These are phyloP conservation scores for Rotaria socialis DNA, from an alignment of 2,888 invertebrate species.

Conservation along the genomic window DNA sequence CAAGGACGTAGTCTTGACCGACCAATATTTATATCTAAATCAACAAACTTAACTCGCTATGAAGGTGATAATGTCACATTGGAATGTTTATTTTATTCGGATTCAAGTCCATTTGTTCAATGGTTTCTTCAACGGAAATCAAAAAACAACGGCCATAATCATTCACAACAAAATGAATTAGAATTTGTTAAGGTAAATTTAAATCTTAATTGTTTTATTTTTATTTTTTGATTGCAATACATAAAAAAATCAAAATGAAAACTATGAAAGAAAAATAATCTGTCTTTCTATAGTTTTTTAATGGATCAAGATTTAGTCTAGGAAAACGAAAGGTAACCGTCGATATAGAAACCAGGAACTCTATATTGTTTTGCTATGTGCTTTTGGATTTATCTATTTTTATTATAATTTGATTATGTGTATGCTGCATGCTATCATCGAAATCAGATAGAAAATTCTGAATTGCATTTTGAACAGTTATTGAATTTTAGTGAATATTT, in stretches of 20 bases:
- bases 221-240: not conserved
- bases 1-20: conserved; percentile 33
- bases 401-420: not conserved
- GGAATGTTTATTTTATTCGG: not conserved
- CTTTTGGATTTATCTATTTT: not conserved
- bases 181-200: conserved; percentile 1
- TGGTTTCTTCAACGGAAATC: not conserved
- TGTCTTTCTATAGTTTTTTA: conserved; percentile 18
- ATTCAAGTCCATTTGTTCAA: conserved; percentile 26
- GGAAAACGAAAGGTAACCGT: not conserved
- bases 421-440: not conserved
- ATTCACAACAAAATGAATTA: not conserved
- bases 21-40: not conserved
- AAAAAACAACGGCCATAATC: no score
- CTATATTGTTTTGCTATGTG: not conserved
- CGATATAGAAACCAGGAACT: not conserved
- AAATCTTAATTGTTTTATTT: not conserved
- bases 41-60: not conserved
- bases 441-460: not conserved
- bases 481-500: not conserved
- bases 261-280: not conserved
- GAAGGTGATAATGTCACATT: conserved; percentile 31
- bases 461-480: not conserved
- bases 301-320: conserved; percentile 32
- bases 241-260: no score